Conservation (phyloP, 1,140 invertebrate species). For the Euura lappo region DNA sequence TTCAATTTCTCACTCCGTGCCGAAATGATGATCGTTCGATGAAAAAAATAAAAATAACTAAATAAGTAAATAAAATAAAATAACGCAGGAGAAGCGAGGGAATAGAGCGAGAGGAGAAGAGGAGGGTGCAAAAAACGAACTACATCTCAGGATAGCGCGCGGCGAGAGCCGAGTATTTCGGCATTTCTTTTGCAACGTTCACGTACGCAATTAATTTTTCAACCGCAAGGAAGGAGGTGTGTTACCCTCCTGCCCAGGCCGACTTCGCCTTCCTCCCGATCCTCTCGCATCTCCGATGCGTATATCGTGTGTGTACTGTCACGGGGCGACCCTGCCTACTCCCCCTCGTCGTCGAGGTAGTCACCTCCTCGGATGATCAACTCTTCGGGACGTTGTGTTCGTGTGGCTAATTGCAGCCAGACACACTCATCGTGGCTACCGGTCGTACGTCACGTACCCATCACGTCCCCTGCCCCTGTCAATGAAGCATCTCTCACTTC, state of each 20-base stretch:
- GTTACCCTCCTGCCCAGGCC: too few species aligned
- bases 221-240: neutral
- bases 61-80: conserved; percentile 1
- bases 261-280: too few species aligned
- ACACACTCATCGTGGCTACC: neutral
- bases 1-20: neutral
- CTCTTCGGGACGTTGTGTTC: neutral
- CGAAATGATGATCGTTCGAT: neutral
- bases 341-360: too few species aligned
- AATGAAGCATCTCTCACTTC: neutral
- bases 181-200: neutral
- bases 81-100: neutral
- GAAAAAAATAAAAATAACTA: neutral
- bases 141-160: neutral
- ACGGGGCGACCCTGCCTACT: too few species aligned
- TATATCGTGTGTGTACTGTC: too few species aligned
- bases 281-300: too few species aligned
- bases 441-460: neutral
- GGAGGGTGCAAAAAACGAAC: neutral
- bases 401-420: neutral
- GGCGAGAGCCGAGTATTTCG: neutral
- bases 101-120: neutral
- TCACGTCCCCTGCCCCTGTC: neutral
- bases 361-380: too few species aligned
- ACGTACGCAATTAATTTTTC: neutral